Evolutionary conservation across 2,113 vertebrate species (phyloP).

Genomic region (Notothenia coriiceps): DNA sequence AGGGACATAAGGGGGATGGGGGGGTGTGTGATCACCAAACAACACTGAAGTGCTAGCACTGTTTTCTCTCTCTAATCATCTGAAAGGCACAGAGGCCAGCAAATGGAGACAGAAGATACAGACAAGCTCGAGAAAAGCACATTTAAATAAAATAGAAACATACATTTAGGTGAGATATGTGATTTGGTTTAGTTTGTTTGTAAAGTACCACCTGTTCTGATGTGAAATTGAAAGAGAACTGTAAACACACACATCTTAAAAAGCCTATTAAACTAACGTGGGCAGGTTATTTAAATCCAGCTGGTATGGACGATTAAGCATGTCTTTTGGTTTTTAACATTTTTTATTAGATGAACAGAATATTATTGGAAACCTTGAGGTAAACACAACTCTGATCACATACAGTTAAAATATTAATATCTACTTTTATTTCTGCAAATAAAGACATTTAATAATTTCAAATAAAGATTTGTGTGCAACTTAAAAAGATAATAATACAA

Average conservation of each 20-base stretch:
- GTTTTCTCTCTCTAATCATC: slow-evolving; percentile 29
- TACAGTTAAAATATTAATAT: slow-evolving; percentile 24
- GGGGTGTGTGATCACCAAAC: slow-evolving; percentile 48
- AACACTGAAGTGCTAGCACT: slow-evolving; percentile 51
- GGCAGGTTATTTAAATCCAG: background rate
- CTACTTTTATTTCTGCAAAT: slow-evolving; percentile 23
- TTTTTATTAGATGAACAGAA: slow-evolving; percentile 72
- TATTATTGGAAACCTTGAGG: slow-evolving; percentile 45
- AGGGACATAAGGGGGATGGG: background rate
- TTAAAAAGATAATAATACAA: slow-evolving; percentile 45
- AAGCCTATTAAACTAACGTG: too few species aligned
- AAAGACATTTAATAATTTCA: slow-evolving; percentile 28
- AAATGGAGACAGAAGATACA: background rate
- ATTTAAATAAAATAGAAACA: background rate
- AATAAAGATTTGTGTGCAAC: slow-evolving; percentile 34
- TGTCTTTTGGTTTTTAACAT: slow-evolving; percentile 26
- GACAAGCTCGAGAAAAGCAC: background rate
- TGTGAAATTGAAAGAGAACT: background rate
- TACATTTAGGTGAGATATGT: background rate
- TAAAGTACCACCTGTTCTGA: background rate
- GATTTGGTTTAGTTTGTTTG: background rate
- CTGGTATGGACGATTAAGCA: background rate
- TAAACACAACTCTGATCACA: slow-evolving; percentile 19
- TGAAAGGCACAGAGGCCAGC: background rate
- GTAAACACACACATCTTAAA: background rate